Base-by-base conservation (phyloP, 2,797 vertebrate genomes). In the Gephyroberyx darwinii region DNA sequence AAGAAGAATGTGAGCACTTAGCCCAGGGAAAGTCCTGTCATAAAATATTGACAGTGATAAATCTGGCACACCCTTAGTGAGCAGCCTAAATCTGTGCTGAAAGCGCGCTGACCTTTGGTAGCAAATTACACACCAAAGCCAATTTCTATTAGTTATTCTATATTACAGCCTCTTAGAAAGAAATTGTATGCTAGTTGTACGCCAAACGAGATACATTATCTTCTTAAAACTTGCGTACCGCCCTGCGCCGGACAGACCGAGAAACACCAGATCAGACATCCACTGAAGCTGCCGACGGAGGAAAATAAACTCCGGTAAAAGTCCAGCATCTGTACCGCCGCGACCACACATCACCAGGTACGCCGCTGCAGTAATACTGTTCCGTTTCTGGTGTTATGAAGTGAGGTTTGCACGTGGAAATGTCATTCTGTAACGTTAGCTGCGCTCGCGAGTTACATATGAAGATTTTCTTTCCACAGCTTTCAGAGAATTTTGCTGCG, bases 21-120 rank as follows among this genome's bases (percentile, higher is more conserved):
- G 8, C 43, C 19, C 12, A 10, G 53, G 57, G 5, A 31, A 20
- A 9, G 35, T 37, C 33, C 56, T 31, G 33, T 39, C 54, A 69
- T 77, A 0, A 81, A 65, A 67, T 78, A 78, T 74, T 67, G 54
- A 79, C 55, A 31, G 45, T 39, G 20, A 69, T 71, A 35, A 26
- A 76, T 65, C 5, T 55, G 60, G 35, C 53, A 20, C 72, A 66
- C 30, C 39, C 50, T 59, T 20, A 43, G 16, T 16, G 41, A 43
- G 13, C 43, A 5, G 14, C 14, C 12, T 4, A 16, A 45, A 16
- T 5, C 13, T 16, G 13, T 45, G 43, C 14, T 45, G 43, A 45
- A 45, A 45, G 57, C 55, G 14, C n/a, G 57, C 35, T 31, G 22
- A 59, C n/a, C 59, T 48, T 48, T 43, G 65, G 31, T 13, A n/a